A percentile compares a stretch with the other conserved stretches of the same genome.
These are phyloP conservation scores for Megalops atlanticus DNA, from an alignment of 2,113 vertebrate species.

Conservation along the genomic window DNA sequence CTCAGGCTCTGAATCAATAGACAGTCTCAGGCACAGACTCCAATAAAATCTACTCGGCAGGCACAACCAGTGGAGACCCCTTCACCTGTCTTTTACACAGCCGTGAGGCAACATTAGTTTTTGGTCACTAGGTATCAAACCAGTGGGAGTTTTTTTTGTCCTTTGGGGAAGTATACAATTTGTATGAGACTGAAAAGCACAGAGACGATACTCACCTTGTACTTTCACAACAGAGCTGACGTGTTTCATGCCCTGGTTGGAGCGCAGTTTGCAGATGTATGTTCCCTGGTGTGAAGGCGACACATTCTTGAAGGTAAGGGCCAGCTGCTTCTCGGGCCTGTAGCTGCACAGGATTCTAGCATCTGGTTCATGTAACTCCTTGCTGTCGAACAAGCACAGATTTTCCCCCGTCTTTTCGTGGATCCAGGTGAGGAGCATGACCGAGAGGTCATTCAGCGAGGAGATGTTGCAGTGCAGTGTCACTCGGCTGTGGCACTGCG, in stretches of 20 bases:
- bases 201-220: background rate
- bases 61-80: background rate
- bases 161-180: background rate
- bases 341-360: constrained; percentile 2
- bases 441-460: background rate
- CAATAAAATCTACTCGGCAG: background rate
- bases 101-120: background rate
- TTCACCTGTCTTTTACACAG: background rate
- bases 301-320: constrained; percentile 6
- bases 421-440: background rate
- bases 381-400: too few relatives aligned
- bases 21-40: background rate
- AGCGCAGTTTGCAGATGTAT: constrained; percentile 13
- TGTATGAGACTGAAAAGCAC: background rate
- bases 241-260: constrained; percentile 12
- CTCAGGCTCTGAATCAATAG: too few relatives aligned
- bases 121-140: too few relatives aligned
- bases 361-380: too few relatives aligned
- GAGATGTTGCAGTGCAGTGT: constrained; percentile 18
- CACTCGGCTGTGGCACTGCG: background rate
- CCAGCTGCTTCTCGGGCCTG: background rate
- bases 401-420: background rate
- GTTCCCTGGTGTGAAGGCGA: background rate
- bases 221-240: background rate
- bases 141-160: background rate